phyloP scores from a whole-genome alignment of 1,140 invertebrate genomes.

The Drosophila orosa region DNA sequence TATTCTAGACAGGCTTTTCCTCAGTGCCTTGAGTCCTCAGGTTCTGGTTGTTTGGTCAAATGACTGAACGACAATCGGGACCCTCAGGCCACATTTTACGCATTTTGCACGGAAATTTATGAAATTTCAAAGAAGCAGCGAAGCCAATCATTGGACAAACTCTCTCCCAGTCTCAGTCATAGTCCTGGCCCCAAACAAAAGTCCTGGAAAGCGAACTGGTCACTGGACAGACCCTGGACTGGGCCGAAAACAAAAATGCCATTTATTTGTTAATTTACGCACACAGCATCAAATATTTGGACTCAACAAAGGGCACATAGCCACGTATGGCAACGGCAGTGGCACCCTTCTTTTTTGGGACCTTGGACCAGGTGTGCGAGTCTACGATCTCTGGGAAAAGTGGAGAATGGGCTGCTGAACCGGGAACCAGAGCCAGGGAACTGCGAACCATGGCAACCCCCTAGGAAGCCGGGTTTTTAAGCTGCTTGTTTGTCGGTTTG shows the following conservation, averaged over 20 bases:
- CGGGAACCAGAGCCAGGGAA: not conserved
- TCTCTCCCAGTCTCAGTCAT: not conserved
- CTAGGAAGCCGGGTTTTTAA: conserved; percentile 61
- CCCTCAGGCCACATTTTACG: conserved; percentile 66
- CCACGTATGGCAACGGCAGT: conserved; percentile 1
- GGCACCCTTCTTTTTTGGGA: conserved; percentile 13
- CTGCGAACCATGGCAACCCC: conserved; percentile 52
- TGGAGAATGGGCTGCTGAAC: not conserved
- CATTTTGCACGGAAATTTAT: conserved; percentile 73
- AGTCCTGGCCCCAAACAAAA: conserved; percentile 36
- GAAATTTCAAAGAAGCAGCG: conserved; percentile 70
- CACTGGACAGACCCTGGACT: not conserved
- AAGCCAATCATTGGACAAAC: conserved; percentile 51
- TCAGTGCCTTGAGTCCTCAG: not conserved
- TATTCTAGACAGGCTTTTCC: not conserved
- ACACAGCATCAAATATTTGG: conserved; percentile 77
- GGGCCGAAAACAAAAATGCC: conserved; percentile 63
- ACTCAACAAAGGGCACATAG: conserved; percentile 52
- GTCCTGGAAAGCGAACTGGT: conserved; percentile 11
- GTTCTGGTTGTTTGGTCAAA: conserved; percentile 28
- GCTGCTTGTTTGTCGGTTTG: conserved; percentile 80
- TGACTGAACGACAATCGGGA: conserved; percentile 21
- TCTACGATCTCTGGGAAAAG: not conserved
- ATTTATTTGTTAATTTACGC: conserved; percentile 82
- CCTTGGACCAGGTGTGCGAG: conserved; percentile 33